phyloP scores from a whole-genome alignment of 2,797 vertebrate species.

The Oreortyx pictus region DNA sequence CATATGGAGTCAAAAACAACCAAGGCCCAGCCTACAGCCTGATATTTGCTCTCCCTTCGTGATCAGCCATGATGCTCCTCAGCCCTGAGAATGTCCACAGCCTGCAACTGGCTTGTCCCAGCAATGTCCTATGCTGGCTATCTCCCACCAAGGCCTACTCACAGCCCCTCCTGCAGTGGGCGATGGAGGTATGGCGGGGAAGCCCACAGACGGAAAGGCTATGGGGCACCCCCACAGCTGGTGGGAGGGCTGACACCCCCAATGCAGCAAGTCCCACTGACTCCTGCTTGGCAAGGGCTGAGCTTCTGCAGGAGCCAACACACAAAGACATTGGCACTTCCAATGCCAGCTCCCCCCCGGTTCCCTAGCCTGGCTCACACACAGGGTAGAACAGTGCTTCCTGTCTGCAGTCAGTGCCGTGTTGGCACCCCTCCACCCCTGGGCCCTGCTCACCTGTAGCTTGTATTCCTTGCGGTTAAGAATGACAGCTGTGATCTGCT shows the following conservation, averaged over 20 bases:
- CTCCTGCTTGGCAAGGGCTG: neutral
- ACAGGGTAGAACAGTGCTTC: neutral
- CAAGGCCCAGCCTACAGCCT: neutral
- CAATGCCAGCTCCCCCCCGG: neutral
- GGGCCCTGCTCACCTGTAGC: slow-evolving; percentile 71
- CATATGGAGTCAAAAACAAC: neutral
- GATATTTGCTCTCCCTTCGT: neutral
- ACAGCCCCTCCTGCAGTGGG: neutral
- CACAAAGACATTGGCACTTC: neutral
- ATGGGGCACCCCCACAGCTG: neutral
- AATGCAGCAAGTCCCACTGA: neutral
- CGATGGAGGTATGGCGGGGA: neutral
- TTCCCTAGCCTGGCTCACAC: neutral
- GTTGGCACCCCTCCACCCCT: neutral
- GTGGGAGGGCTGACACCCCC: neutral
- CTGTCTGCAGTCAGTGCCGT: accelerated
- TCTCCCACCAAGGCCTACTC: neutral
- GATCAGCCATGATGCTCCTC: neutral
- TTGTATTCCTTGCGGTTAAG: slow-evolving; percentile 82
- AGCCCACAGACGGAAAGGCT: neutral
- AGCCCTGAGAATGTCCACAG: neutral
- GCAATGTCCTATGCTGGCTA: neutral
- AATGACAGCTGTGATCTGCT: slow-evolving; percentile 85
- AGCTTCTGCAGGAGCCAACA: neutral
- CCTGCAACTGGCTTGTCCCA: neutral